Base-by-base conservation (phyloP, 2,888 invertebrate species). In the Macrostomum cliftonense region DNA sequence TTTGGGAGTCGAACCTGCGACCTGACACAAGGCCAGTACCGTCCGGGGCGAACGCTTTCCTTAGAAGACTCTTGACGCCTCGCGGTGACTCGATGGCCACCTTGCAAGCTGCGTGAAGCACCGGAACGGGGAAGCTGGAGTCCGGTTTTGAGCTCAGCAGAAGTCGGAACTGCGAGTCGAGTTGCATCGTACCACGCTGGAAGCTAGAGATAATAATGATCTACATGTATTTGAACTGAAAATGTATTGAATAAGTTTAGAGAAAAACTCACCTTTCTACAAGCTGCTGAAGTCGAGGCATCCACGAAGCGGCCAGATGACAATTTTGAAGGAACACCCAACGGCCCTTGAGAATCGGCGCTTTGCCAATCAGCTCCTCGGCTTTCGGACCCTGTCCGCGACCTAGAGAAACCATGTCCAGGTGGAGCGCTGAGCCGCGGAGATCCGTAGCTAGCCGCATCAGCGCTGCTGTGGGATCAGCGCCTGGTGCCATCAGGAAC, bases 301-400 rank as follows among this genome's bases (percentile, higher is more conserved):
- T 68, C 67, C 67, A 68, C 12, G 66, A 66, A 9, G 65, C 65
- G 5, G 68, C 67, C 4, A 69, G 58, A 54, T 69, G 68, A 54
- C 68, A 69, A 56, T 69, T 69, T 56, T 69, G 68, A 17, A 69
- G 56, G 57, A 69, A 69, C 43, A 70, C 62, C 70, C 70, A 70
- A 46, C 68, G 56, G 5, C 68, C 68, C 53, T 69, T 69, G 20
- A 68, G 59, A 42, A 67, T 67, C 57, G 67, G 64, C 12, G 70
- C 68, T 53, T 68, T 68, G 16, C 61, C 57, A 21, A 70, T 67
- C 43, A 69, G 61, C 52, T 68, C 67, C 56, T 68, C 68, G n/a
- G 67, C 68, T 53, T 66, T 64, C 11, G 64, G 64, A 5, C 68
- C 70, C 54, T 70, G 68, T 37, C 68, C 70, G 47, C 67, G 57